Evolutionary conservation across 2,888 invertebrate species (phyloP).

Genomic region (Phyto melanocephala): DNA sequence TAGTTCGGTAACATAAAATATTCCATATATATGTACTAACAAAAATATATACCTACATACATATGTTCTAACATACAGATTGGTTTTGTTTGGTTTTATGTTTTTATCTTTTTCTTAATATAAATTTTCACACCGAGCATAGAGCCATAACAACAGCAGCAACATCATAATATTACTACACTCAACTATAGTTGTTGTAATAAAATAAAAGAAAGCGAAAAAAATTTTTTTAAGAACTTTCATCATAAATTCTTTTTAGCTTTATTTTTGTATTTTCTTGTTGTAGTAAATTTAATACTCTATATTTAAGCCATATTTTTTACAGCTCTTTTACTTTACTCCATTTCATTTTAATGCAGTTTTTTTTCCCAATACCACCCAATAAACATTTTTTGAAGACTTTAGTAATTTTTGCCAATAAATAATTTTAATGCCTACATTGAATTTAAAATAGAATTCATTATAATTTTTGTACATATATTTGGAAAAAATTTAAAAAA

Average conservation of each 20-base stretch:
- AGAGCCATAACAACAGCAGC: conserved; percentile 2
- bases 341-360: conserved; percentile 18
- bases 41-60: neutral
- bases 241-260: conserved; percentile 64
- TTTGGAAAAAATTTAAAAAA: no score
- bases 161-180: conserved; percentile 24
- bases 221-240: conserved; percentile 45
- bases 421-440: no score
- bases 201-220: conserved; percentile 14
- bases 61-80: conserved; percentile 8
- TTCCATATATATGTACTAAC: neutral
- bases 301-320: conserved; percentile 55
- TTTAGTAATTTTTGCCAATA: no score
- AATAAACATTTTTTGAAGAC: no score
- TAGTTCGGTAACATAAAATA: conserved; percentile 29
- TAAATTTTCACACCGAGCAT: no score
- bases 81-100: conserved; percentile 21
- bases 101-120: no score
- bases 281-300: conserved; percentile 31
- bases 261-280: neutral
- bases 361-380: no score
- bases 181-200: conserved; percentile 6
- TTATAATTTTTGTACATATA: no score
- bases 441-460: no score
- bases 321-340: conserved; percentile 44